A percentile compares a stretch with the other conserved stretches of the same genome.
These are phyloP conservation scores for Heteromormyrus szaboi DNA, from an alignment of 2,797 vertebrate genomes.

Conservation along the genomic window DNA sequence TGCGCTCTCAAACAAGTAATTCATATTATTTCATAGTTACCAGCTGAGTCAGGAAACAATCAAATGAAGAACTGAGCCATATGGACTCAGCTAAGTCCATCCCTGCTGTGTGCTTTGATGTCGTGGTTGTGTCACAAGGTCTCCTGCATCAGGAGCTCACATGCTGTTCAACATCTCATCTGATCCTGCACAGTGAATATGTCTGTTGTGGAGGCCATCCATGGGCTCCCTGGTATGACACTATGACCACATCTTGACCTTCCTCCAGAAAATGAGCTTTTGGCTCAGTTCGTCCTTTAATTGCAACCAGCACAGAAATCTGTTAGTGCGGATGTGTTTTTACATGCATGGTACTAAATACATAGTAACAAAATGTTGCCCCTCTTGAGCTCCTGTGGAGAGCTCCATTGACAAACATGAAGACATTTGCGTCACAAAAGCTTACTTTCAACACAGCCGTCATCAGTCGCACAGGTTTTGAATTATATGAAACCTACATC, in stretches of 20 bases:
- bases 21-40: conserved; percentile 21
- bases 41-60: conserved; percentile 21
- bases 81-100: conserved; percentile 7
- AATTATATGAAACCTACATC: not conserved
- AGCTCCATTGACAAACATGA: not conserved
- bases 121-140: conserved; percentile 13
- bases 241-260: not conserved
- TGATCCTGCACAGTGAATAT: conserved; percentile 19
- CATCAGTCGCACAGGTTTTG: not conserved
- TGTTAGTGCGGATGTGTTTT: not conserved
- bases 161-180: conserved; percentile 5
- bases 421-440: not conserved
- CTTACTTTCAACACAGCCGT: not conserved
- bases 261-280: not conserved
- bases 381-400: not conserved
- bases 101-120: conserved; percentile 23
- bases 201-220: conserved; percentile 1
- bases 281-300: not conserved
- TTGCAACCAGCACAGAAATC: not conserved
- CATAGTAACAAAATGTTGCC: not conserved
- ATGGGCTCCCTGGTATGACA: not conserved
- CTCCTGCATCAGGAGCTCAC: conserved; percentile 18
- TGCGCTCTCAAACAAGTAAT: conserved; percentile 2
- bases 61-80: conserved; percentile 17
- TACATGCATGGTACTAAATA: not conserved